These are phyloP conservation scores for Stramonita haemastoma DNA, from an alignment of 2,888 invertebrate species.

Conservation along the genomic window DNA sequence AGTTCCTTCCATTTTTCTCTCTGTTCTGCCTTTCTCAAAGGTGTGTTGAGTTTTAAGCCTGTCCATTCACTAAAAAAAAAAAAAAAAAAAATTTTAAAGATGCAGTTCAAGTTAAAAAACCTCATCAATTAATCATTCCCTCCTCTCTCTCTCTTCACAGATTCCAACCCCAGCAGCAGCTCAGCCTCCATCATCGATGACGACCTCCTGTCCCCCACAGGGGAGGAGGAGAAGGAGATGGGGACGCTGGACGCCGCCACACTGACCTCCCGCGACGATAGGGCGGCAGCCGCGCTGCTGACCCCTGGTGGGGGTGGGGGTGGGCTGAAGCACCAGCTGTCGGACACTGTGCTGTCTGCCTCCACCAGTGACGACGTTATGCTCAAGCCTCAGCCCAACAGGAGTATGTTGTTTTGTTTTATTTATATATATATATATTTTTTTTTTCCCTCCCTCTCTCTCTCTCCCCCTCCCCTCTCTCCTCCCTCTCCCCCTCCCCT, in stretches of 20 bases:
- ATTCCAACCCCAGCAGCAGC: constrained; percentile 63
- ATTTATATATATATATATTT: not conserved
- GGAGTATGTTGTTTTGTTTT: constrained; percentile 58
- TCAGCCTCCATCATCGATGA: constrained; percentile 62
- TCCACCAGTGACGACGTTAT: constrained; percentile 71
- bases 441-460: not conserved
- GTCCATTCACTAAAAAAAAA: too few relatives aligned
- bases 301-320: constrained; percentile 42
- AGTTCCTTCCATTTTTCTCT: too few relatives aligned
- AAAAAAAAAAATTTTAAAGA: too few relatives aligned
- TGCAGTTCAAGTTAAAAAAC: too few relatives aligned
- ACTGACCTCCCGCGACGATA: constrained; percentile 24
- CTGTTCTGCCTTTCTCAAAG: too few relatives aligned
- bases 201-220: constrained; percentile 50
- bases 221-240: constrained; percentile 33
- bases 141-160: constrained; percentile 49
- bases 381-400: constrained; percentile 69
- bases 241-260: constrained; percentile 32
- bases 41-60: too few relatives aligned
- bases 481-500: not conserved
- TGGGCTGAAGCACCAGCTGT: constrained; percentile 51
- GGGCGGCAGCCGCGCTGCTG: constrained; percentile 25
- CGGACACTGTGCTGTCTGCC: constrained; percentile 59
- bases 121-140: not conserved
- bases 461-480: too few relatives aligned